Evolutionary conservation across 2,797 vertebrate genomes (phyloP), one percentile per base, ranked within the genome.

Genomic region (Sebastes taczanowskii): DNA sequence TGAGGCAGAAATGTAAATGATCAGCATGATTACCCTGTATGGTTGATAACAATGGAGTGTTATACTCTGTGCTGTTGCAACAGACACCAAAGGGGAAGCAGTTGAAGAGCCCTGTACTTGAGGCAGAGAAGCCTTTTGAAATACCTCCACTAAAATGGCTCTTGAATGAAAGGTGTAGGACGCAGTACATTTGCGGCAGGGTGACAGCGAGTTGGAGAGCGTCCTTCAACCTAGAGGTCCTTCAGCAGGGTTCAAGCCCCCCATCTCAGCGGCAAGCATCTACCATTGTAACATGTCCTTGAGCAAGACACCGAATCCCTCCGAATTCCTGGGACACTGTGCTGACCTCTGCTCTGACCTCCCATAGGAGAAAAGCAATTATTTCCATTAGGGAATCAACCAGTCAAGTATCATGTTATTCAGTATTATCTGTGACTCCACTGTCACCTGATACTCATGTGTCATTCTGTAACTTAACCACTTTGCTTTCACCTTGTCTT

Each of bases 91-190:
- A 61, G 29, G 35, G 10, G 72, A 49, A 80, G 38, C 53, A 25
- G 38, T 23, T 59, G 30, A 69, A 83, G 78, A 86, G 22, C 56
- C 30, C 22, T 23, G 20, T 72, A 62, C 63, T 64, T 49, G 71
- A 86, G 16, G 16, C 27, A 66, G 66, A 74, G 67, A 27, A 76
- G 52, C 66, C 8, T 78, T 78, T 56, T 76, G 18, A 80, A 85
- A 83, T 34, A 7, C 27, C 46, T 77, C 27, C 5, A 38, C 9
- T 38, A 23, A 73, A 82, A 71, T 20, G 62, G 32, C 72, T 69
- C 77, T 86, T 29, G 32, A 82, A 18, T 67, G 63, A 81, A 68
- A 81, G 25, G 70, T 85, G 72, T 46, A 46, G 42, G 42, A 75
- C 0, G 7, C 20, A 52, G 70, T 70, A 14, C n/a, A 58, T 34